Evolutionary conservation across 2,797 vertebrate genomes (phyloP).

Genomic region (Arctocebus calabarensis): DNA sequence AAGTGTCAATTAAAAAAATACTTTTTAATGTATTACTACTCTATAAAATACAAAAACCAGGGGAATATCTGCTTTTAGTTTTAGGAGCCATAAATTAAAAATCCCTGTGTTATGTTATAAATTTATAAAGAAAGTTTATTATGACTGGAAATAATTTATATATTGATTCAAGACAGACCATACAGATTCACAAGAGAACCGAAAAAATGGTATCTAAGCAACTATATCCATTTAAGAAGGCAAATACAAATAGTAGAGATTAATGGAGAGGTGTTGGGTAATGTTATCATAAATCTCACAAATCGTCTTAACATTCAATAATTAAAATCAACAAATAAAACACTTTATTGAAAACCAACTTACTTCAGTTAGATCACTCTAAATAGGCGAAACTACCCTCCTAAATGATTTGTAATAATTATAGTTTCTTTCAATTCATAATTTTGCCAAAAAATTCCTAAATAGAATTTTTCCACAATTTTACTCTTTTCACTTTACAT

Average conservation of each 20-base stretch:
- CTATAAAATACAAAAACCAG: background rate
- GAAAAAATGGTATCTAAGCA: conserved; percentile 33
- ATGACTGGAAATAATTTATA: conserved; percentile 7
- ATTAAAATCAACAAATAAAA: conserved; percentile 66
- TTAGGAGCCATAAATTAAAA: background rate
- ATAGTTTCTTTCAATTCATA: conserved; percentile 29
- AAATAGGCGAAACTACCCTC: background rate
- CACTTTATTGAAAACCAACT: conserved; percentile 45
- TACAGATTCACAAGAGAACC: background rate
- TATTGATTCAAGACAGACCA: conserved; percentile 33
- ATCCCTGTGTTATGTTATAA: background rate
- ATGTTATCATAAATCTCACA: conserved; percentile 9
- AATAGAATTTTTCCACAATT: conserved; percentile 36
- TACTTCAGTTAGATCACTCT: background rate
- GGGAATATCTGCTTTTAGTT: background rate
- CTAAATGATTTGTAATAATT: conserved; percentile 15
- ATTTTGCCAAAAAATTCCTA: conserved; percentile 17
- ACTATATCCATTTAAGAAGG: conserved; percentile 53
- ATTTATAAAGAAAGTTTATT: conserved; percentile 33
- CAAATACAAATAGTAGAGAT: background rate
- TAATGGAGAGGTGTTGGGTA: background rate
- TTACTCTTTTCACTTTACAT: conserved; percentile 45
- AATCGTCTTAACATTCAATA: conserved; percentile 41
- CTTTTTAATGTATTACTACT: background rate
- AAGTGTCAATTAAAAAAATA: background rate